Percentiles rank a stretch among this genome's conserved stretches.
phyloP scores from a whole-genome alignment of 1,140 invertebrate genomes.

The Trichonephila clavipes region DNA sequence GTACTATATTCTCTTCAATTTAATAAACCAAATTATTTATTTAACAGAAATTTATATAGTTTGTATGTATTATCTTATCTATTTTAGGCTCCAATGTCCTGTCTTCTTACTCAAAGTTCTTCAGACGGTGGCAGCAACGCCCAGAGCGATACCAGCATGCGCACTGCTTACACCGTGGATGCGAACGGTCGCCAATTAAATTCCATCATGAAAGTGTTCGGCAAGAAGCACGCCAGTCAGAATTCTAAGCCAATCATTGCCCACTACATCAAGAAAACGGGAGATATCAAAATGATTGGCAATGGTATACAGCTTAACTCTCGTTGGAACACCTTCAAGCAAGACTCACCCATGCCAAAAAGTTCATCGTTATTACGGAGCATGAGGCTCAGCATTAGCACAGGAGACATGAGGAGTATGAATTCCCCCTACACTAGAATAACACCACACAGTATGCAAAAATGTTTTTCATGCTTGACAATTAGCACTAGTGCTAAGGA shows the following conservation, averaged over 20 bases:
- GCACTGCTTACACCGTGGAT: conserved; percentile 14
- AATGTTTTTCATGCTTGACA: background rate
- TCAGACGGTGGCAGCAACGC: conserved; percentile 3
- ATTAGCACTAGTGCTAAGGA: background rate
- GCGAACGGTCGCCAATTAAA: background rate
- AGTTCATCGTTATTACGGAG: background rate
- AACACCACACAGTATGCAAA: background rate
- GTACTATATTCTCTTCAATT: no score
- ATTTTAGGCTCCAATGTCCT: conserved; percentile 1
- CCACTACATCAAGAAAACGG: conserved; percentile 23
- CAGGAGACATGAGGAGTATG: background rate
- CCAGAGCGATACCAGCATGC: background rate
- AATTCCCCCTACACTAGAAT: background rate
- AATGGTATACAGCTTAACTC: no score
- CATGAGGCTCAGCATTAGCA: background rate
- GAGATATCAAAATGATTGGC: background rate
- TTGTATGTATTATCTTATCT: no score
- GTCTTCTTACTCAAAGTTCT: conserved; percentile 36
- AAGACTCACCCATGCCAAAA: no score
- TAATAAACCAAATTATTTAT: no score
- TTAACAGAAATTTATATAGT: no score
- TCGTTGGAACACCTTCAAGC: background rate
- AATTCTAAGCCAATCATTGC: background rate
- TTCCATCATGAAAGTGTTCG: background rate
- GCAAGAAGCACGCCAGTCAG: background rate